These are phyloP conservation scores for Alloplasta piceator DNA, from an alignment of 2,888 invertebrate genomes.

Conservation along the genomic window DNA sequence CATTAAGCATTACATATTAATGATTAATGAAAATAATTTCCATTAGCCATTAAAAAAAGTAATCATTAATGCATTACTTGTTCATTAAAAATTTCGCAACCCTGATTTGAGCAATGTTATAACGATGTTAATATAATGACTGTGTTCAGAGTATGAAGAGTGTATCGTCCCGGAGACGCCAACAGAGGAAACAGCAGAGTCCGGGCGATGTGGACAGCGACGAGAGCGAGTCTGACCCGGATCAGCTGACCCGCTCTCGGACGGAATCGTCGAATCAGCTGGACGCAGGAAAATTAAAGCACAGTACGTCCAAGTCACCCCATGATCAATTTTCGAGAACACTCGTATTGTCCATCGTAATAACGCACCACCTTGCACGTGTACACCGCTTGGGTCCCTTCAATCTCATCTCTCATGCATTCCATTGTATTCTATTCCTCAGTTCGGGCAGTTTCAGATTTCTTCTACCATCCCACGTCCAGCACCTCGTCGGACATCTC, in stretches of 20 bases:
- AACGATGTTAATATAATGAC: too few species aligned
- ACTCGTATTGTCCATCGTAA: conserved; percentile 37
- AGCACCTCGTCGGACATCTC: conserved; percentile 91
- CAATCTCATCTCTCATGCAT: conserved; percentile 46
- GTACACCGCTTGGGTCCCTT: conserved; percentile 52
- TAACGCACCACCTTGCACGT: conserved; percentile 24
- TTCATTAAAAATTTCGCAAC: too few species aligned
- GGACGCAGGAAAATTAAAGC: conserved; percentile 88
- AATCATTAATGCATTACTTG: too few species aligned
- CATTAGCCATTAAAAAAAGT: too few species aligned
- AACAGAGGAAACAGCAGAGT: conserved; percentile 85
- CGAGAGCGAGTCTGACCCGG: conserved; percentile 90
- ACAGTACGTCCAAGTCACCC: conserved; percentile 85
- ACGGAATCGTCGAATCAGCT: conserved; percentile 91
- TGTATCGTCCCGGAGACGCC: conserved; percentile 85
- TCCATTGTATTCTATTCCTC: conserved; percentile 67
- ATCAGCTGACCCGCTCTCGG: conserved; percentile 89
- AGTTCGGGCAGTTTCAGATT: conserved; percentile 86
- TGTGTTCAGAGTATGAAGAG: conserved; percentile 81
- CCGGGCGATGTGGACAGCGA: conserved; percentile 88
- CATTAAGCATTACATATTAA: too few species aligned
- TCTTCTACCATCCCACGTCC: conserved; percentile 90
- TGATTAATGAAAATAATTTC: too few species aligned
- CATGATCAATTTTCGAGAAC: conserved; percentile 10
- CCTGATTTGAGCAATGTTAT: too few species aligned